phyloP scores from a whole-genome alignment of 2,797 vertebrate genomes.

The Lophotriccus pileatus region DNA sequence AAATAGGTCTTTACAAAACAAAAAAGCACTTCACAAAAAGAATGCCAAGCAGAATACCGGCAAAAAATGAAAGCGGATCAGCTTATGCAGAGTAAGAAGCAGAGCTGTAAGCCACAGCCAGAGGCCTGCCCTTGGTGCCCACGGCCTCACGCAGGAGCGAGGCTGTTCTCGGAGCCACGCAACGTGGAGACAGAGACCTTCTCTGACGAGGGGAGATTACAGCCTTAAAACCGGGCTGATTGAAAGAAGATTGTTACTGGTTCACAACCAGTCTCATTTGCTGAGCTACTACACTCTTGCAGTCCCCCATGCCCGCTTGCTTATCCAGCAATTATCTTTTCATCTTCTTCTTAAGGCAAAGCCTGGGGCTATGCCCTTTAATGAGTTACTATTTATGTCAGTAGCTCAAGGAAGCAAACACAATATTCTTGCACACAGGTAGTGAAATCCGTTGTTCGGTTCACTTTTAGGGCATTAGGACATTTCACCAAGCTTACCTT shows the following conservation, averaged over 20 bases:
- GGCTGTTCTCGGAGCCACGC: accelerated
- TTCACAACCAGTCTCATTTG: neutral
- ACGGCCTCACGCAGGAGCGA: accelerated
- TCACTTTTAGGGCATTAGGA: neutral
- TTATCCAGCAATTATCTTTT: conserved; percentile 30
- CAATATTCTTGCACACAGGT: neutral
- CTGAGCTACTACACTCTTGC: neutral
- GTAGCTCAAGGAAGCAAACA: neutral
- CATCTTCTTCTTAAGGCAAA: conserved; percentile 21
- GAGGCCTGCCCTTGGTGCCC: neutral
- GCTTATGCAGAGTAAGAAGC: neutral
- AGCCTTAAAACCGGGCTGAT: neutral
- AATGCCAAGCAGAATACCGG: neutral
- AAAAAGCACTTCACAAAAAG: conserved; percentile 35
- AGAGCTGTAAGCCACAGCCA: neutral
- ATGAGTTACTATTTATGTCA: neutral
- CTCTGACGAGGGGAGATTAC: neutral
- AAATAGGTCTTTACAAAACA: conserved; percentile 45
- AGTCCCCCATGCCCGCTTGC: neutral
- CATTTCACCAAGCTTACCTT: neutral
- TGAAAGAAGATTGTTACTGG: neutral
- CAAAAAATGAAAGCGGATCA: neutral
- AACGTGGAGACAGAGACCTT: neutral
- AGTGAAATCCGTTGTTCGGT: neutral
- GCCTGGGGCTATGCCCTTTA: neutral